Percentiles rank a stretch among this genome's conserved stretches.
Conservation (phyloP, 1,140 invertebrate species). For the Drosophila nannoptera region DNA sequence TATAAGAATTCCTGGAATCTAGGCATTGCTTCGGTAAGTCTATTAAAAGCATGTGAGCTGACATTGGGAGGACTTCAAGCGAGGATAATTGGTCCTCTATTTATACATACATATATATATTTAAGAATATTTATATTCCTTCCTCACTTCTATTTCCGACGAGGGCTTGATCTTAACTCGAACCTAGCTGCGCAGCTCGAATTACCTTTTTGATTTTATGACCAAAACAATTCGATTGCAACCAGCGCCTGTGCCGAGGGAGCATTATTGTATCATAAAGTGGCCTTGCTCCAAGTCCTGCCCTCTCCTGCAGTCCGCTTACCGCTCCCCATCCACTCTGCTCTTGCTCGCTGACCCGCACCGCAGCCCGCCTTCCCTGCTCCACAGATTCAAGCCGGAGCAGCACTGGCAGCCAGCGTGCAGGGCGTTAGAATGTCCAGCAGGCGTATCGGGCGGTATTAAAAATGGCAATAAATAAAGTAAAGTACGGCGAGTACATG, state of each 20-base stretch:
- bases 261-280: constrained; percentile 77
- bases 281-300: constrained; percentile 40
- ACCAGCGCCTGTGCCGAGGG: constrained; percentile 60
- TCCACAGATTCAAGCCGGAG: constrained; percentile 7
- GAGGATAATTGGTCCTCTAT: no score
- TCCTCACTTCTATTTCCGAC: constrained; percentile 1
- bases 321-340: no score
- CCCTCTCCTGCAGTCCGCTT: neutral
- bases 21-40: no score
- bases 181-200: constrained; percentile 37
- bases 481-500: constrained; percentile 79
- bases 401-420: constrained; percentile 37
- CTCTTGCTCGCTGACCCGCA: no score
- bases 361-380: neutral
- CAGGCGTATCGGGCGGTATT: constrained; percentile 68
- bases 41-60: no score
- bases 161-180: constrained; percentile 5
- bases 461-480: constrained; percentile 79
- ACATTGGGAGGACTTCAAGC: no score
- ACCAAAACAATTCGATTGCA: constrained; percentile 76
- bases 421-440: constrained; percentile 72
- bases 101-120: no score
- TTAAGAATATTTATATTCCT: neutral
- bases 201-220: constrained; percentile 78
- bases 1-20: no score